Percentiles rank a stretch among this genome's conserved stretches.
These are phyloP conservation scores for Ormyrus pomaceus DNA, from an alignment of 2,888 invertebrate species.

Conservation along the genomic window DNA sequence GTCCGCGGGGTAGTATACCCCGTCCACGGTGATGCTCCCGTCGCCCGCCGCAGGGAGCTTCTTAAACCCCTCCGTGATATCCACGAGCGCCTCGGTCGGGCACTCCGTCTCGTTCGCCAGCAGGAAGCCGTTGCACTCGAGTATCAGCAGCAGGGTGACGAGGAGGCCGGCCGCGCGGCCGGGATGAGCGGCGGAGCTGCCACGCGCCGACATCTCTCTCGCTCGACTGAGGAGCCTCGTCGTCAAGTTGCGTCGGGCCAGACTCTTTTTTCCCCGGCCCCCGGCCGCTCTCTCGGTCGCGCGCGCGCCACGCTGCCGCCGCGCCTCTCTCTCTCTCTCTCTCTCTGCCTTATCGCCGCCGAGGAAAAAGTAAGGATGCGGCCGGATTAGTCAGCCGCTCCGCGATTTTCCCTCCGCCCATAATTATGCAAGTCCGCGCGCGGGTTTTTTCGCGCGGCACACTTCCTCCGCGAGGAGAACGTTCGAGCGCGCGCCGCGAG, in stretches of 20 bases:
- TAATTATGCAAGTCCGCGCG: background rate
- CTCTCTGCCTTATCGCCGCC: too few relatives aligned
- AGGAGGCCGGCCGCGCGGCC: background rate
- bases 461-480: too few relatives aligned
- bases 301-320: too few relatives aligned
- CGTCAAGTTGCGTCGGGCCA: too few relatives aligned
- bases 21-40: conserved; percentile 9
- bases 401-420: too few relatives aligned
- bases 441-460: background rate
- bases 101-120: conserved; percentile 45
- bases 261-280: too few relatives aligned
- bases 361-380: too few relatives aligned
- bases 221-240: conserved; percentile 36
- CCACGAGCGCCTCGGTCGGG: conserved; percentile 47
- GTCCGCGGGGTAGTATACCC: conserved; percentile 24
- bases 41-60: background rate
- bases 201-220: conserved; percentile 36
- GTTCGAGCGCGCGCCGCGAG: too few relatives aligned
- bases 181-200: background rate
- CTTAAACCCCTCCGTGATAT: conserved; percentile 29
- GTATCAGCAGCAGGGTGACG: too few relatives aligned
- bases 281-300: too few relatives aligned
- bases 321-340: too few relatives aligned
- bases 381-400: too few relatives aligned
- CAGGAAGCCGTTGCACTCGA: background rate